Base-by-base conservation (phyloP, 2,113 vertebrate species). In the Sinosuthora webbiana region DNA sequence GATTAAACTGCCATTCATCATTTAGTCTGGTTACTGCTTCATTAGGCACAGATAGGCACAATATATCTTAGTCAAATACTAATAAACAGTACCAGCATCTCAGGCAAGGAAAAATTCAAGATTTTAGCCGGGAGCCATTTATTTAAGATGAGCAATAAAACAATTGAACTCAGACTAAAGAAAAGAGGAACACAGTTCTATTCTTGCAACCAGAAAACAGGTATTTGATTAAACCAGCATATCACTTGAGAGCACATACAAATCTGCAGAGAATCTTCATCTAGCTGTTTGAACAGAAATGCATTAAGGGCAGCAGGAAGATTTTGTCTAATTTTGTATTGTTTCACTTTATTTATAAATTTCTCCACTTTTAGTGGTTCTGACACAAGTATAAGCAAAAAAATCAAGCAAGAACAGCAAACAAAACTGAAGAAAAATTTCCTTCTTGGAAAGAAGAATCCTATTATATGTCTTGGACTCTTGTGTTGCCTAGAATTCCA, bases 1-100 rank as follows among this genome's bases (percentile, higher is more conserved):
- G 97, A 98, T 97, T 97, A 96, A 97, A 97, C 92, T 98, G 98
- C 75, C 97, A 98, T 96, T 98, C 98, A 98, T 97, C 96, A 98
- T 97, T 98, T 97, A 96, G 84, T 64, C 85, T 88, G 75, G 95
- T 97, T 96, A 97, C 95, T 73, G 97, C 97, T 98, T 97, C 98
- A 98, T 98, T 98, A 98, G 90, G 93, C 95, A 97, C 91, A 89
- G 94, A 97, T 56, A 97, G 96, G 83, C 83, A 94, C 94, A 94
- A 97, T 98, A 88, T 71, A 97, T 98, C 97, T 98, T 92, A 94
- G 97, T 98, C 97, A 98, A 97, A 97, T 92, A 96, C 84, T 97
- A 94, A 79, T 77, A 83, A 76, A 89, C 64, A 91, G 35, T 52
- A 78, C 65, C 95, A 74, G 90, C 71, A 83, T 93, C 77, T 79